Conservation (phyloP, 2,113 vertebrate genomes). For the Pelusios castaneus region DNA sequence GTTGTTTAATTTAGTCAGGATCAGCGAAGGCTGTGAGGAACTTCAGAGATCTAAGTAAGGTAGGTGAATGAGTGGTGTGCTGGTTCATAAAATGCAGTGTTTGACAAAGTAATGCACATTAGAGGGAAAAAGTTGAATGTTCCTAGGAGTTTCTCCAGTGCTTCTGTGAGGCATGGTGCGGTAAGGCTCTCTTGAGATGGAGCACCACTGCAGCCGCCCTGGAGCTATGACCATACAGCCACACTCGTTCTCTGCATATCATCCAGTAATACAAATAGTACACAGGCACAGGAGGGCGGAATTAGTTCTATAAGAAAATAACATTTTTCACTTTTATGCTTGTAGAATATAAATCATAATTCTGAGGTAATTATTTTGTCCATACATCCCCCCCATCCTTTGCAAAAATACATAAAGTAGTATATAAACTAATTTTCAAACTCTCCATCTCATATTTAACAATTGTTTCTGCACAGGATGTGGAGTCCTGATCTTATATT, state of each 20-base stretch:
- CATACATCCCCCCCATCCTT: not conserved
- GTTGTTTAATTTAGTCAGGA: not conserved
- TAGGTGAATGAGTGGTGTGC: not conserved
- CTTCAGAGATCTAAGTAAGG: not conserved
- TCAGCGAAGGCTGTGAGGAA: not conserved
- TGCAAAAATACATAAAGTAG: not conserved
- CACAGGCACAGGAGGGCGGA: not conserved
- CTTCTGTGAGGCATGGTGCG: not conserved
- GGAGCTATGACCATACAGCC: not conserved
- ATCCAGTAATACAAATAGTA: not conserved
- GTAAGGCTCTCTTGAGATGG: not conserved
- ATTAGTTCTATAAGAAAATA: not conserved
- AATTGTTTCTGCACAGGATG: not conserved
- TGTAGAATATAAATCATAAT: not conserved
- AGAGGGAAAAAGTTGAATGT: not conserved
- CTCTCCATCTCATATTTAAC: not conserved
- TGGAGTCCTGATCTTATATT: not conserved
- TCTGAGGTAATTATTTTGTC: not conserved
- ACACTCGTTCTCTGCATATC: not conserved
- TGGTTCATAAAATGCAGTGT: not conserved
- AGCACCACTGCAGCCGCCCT: not conserved
- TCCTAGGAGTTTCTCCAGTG: not conserved
- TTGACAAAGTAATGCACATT: not conserved
- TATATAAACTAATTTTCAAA: not conserved
- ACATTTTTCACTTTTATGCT: not conserved